phyloP scores from a whole-genome alignment of 2,113 vertebrate genomes.

The Candoia aspera region DNA sequence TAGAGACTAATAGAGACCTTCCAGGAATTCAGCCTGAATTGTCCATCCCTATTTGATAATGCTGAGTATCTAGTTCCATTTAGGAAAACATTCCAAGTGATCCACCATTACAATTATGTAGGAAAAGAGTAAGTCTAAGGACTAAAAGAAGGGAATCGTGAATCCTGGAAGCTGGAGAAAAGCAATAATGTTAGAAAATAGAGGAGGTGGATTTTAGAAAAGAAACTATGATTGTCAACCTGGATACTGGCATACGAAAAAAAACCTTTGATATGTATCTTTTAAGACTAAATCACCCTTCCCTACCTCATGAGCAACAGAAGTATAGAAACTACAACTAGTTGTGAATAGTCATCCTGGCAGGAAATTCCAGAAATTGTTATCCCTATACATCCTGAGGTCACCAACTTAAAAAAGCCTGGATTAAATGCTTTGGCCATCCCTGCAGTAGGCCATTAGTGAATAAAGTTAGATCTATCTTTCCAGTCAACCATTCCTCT shows the following conservation, averaged over 20 bases:
- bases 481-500: constrained; percentile 11
- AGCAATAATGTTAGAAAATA: not conserved
- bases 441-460: not conserved
- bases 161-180: not conserved
- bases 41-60: not conserved
- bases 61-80: not conserved
- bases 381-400: not conserved
- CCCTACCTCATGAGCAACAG: not conserved
- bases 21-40: not conserved
- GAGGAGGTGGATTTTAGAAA: not conserved
- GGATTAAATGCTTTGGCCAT: not conserved
- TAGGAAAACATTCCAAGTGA: not conserved
- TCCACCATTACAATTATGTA: not conserved
- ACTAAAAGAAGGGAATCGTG: not conserved
- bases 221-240: not conserved
- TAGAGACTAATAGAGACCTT: not conserved
- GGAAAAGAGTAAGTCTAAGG: not conserved
- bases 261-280: not conserved
- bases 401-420: not conserved
- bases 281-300: not conserved
- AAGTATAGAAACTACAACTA: not conserved
- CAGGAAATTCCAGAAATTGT: not conserved
- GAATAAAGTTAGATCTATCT: not conserved
- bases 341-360: not conserved
- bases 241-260: not conserved